Evolutionary conservation across 64 coral and sea anemone genomes (phyloP).

Genomic region (Porites lutea): DNA sequence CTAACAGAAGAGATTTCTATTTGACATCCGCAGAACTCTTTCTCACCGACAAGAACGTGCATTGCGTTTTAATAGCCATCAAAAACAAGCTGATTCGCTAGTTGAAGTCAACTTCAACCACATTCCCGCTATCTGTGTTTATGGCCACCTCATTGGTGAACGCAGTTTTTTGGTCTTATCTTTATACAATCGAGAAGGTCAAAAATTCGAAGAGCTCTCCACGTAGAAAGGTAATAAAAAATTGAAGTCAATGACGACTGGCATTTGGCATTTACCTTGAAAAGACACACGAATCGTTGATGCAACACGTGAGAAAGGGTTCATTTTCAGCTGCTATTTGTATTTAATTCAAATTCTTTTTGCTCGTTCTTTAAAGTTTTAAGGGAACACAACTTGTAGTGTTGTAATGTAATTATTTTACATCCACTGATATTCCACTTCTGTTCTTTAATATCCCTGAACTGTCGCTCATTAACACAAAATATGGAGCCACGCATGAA

Average conservation of each 20-base stretch:
- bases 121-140: constrained; percentile 17
- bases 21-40: not conserved
- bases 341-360: not conserved
- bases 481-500: not conserved
- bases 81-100: constrained; percentile 36
- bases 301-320: not conserved
- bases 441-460: not conserved
- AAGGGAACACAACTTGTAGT: not conserved
- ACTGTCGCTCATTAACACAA: constrained; percentile 7
- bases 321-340: not conserved
- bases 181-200: not conserved
- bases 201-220: constrained; percentile 19
- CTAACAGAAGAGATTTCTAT: not conserved
- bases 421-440: constrained; percentile 2
- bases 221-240: not conserved
- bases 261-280: too few relatives aligned
- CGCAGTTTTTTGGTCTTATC: not conserved
- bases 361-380: not conserved
- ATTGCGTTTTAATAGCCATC: constrained; percentile 22
- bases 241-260: not conserved
- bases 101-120: not conserved
- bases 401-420: constrained; percentile 28
- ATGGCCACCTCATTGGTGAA: constrained; percentile 8
- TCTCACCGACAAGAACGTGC: not conserved
- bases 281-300: not conserved